Evolutionary conservation across 2,888 invertebrate genomes (phyloP).

Genomic region (Branchellion lobata): DNA sequence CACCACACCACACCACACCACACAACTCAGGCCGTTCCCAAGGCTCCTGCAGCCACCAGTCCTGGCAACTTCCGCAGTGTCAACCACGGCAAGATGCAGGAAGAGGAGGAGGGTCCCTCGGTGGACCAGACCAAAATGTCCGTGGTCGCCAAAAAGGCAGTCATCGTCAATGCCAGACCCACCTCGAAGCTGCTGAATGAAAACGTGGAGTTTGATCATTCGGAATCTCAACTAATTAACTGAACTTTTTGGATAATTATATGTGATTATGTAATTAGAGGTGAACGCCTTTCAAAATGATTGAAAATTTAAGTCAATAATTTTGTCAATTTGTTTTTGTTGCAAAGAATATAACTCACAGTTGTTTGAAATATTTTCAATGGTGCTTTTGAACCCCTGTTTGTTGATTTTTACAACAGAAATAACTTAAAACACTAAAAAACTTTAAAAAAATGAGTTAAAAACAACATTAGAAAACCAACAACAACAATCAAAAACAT

Average conservation of each 20-base stretch:
- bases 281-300: neutral
- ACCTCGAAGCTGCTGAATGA: constrained; percentile 6
- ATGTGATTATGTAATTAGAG: neutral
- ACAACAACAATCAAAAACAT: no score
- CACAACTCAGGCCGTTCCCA: neutral
- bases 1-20: neutral
- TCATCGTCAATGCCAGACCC: constrained; percentile 35
- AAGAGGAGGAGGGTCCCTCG: neutral
- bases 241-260: neutral
- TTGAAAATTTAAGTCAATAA: neutral
- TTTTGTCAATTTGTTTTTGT: no score
- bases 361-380: no score
- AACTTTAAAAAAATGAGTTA: no score
- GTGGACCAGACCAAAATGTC: constrained; percentile 40
- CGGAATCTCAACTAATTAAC: neutral
- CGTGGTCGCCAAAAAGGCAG: constrained; percentile 36
- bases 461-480: no score
- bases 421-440: no score
- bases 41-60: neutral
- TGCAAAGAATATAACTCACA: no score
- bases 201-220: neutral
- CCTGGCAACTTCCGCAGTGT: constrained; percentile 20
- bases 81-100: neutral
- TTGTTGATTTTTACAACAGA: no score
- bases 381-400: no score